Base-by-base conservation (phyloP, 1,140 invertebrate genomes). In the Lepidostoma basale region DNA sequence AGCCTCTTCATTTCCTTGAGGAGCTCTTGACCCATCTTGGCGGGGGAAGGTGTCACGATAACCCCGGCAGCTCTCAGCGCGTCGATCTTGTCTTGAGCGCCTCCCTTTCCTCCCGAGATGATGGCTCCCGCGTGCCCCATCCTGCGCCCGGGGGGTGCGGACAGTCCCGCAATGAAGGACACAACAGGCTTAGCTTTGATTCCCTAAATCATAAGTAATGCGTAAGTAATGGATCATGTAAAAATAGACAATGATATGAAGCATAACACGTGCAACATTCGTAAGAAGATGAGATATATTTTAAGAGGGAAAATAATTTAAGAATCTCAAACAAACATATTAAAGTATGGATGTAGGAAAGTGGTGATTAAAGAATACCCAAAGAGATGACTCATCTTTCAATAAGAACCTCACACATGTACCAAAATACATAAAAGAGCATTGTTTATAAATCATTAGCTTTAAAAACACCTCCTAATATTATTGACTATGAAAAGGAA, bases 111-210 rank as follows among this genome's bases (percentile, higher is more conserved):
- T 22, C 98, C 97, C 18, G 97, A 96, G 80, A 99, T 99, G 75
- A 99, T 99, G 73, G 98, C 98, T 74, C 98, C 98, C 72, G 98
- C 98, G 78, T 99, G 98, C 42, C 98, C 98, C 98, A 99, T 99
- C 77, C 98, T 86, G 74, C 98, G 86, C 20, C 98, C 98, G 62
- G 97, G 97, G 22, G 98, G 98, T 49, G 98, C 98, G 9, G 98
- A 99, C 33, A 99, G 79, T 49, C 98, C 98, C 76, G 98, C 98
- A 83, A 99, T 99, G 79, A 99, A 99, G 4, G 97, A 97, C 10
- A 98, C 97, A n/a, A 99, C 97, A 59, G 98, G 97, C 80, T 99
- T 99, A 20, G 92, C 91, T 78, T 94, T 93, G 67, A 89, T 84
- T 73, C 97, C 97, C 95, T 97, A 76, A 26, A 69, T 18, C 30